phyloP scores from a whole-genome alignment of 2,113 vertebrate genomes.

The Hymenochirus boettgeri region DNA sequence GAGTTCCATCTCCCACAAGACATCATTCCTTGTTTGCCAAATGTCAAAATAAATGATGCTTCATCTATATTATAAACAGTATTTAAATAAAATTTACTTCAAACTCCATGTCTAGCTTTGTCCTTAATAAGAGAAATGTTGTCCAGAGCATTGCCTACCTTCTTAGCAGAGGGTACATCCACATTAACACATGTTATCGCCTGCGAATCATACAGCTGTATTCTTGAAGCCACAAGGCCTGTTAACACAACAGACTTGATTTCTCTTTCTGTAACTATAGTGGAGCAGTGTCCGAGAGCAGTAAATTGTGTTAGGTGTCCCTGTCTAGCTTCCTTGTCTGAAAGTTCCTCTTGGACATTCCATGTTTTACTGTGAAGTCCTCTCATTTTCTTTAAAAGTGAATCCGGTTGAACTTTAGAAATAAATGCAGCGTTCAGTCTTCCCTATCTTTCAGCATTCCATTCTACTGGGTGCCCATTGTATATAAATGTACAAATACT shows the following conservation, averaged over 20 bases:
- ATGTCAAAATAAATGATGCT: no score
- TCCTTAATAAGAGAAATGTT: background rate
- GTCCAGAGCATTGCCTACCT: background rate
- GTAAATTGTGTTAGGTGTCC: background rate
- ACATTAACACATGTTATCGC: background rate
- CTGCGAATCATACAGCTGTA: slow-evolving; percentile 43
- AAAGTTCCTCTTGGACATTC: background rate
- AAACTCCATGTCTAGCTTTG: background rate
- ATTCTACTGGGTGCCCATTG: no score
- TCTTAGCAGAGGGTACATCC: background rate
- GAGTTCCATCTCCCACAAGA: no score
- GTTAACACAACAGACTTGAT: slow-evolving; percentile 29
- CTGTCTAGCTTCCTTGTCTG: background rate
- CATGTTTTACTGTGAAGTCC: background rate
- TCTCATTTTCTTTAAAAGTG: background rate
- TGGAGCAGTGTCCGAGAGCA: background rate
- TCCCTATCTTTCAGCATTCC: no score
- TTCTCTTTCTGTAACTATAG: rapidly evolving
- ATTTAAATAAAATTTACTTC: slow-evolving; percentile 29
- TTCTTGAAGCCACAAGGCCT: slow-evolving; percentile 42
- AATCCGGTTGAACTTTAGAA: background rate
- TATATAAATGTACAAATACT: no score
- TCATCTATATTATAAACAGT: no score
- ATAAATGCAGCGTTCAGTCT: no score
- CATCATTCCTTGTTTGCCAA: no score